phyloP scores from a whole-genome alignment of 2,113 vertebrate species.

The Hydropotes inermis region DNA sequence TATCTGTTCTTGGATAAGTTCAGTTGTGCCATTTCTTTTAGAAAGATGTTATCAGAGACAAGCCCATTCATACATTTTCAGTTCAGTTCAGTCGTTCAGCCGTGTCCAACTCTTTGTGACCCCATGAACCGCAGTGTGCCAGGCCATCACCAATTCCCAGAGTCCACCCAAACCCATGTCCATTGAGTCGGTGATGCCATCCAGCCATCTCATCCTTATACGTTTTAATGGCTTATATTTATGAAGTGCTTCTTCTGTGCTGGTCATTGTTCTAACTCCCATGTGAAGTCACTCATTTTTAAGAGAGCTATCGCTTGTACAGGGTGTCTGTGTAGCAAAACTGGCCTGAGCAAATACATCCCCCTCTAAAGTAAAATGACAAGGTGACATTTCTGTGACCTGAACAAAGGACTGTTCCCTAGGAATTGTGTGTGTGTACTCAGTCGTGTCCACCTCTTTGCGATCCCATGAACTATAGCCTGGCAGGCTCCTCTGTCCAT shows the following conservation, averaged over 20 bases:
- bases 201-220: too few relatives aligned
- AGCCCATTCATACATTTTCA: background rate
- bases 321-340: background rate
- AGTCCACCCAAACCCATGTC: too few relatives aligned
- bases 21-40: background rate
- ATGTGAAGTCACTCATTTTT: background rate
- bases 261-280: background rate
- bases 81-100: too few relatives aligned
- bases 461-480: background rate
- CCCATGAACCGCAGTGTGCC: too few relatives aligned
- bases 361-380: background rate
- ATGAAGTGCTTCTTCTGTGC: background rate
- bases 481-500: background rate
- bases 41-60: background rate
- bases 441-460: background rate
- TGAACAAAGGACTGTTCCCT: background rate
- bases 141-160: too few relatives aligned
- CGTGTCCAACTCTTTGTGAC: too few relatives aligned
- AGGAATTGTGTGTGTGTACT: background rate
- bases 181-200: too few relatives aligned
- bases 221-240: background rate
- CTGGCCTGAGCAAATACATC: background rate
- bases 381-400: background rate
- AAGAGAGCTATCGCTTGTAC: fast-evolving
- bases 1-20: background rate